Conservation (phyloP, 2,888 invertebrate genomes). For the Tenthredo notha region DNA sequence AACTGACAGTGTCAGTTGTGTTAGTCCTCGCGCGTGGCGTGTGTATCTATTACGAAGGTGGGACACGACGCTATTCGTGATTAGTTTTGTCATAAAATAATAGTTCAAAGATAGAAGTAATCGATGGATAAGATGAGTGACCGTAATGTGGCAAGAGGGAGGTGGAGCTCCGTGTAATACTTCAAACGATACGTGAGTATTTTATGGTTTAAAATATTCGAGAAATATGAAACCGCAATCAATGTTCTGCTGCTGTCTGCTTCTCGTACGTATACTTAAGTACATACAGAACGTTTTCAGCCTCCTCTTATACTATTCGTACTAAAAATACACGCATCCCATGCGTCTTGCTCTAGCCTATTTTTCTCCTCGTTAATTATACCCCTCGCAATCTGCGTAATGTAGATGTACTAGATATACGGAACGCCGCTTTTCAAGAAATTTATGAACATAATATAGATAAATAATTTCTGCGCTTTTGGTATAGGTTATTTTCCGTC, state of each 20-base stretch:
- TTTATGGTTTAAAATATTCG: not conserved
- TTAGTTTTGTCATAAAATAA: not conserved
- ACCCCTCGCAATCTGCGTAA: conserved; percentile 14
- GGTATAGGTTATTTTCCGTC: not conserved
- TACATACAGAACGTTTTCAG: not conserved
- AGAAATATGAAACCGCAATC: conserved; percentile 56
- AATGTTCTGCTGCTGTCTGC: conserved; percentile 53
- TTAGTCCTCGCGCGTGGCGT: conserved; percentile 23
- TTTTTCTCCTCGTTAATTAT: conserved; percentile 38
- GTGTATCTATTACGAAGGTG: not conserved
- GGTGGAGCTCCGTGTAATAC: conserved; percentile 71
- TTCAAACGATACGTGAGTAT: conserved; percentile 70
- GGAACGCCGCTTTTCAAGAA: not conserved
- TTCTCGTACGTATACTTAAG: not conserved
- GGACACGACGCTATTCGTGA: not conserved
- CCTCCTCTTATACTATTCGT: conserved; percentile 3
- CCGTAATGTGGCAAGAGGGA: conserved; percentile 74
- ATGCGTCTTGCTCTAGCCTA: conserved; percentile 27
- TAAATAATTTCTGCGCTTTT: not conserved
- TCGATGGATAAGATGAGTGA: conserved; percentile 63
- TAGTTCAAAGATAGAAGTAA: conserved; percentile 12
- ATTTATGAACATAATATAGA: conserved; percentile 1
- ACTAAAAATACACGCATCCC: conserved; percentile 46
- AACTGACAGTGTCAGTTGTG: conserved; percentile 23
- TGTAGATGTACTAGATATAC: not conserved